Conservation (phyloP, 2,888 invertebrate species). For the Dendrolimus houi region DNA sequence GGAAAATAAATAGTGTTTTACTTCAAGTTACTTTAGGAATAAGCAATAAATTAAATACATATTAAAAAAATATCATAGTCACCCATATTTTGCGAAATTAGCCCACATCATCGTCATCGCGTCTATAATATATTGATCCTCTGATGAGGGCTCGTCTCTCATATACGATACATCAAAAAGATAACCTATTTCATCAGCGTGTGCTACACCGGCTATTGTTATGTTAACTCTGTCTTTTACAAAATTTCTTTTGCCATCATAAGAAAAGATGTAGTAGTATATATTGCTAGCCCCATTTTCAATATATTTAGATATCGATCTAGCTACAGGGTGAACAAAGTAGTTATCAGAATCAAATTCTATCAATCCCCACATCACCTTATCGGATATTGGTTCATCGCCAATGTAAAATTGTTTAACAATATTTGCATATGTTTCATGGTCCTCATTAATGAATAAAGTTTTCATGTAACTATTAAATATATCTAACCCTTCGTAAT, state of each 20-base stretch:
- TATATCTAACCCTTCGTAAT: constrained; percentile 11
- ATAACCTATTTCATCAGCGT: constrained; percentile 37
- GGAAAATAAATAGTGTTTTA: constrained; percentile 9
- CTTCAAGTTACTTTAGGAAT: no score
- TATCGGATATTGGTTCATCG: constrained; percentile 23
- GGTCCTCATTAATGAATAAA: constrained; percentile 22
- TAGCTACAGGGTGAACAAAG: constrained; percentile 24
- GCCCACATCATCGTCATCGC: constrained; percentile 36
- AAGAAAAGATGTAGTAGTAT: constrained; percentile 40
- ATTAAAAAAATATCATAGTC: constrained; percentile 5
- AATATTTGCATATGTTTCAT: constrained; percentile 19
- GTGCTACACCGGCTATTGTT: constrained; percentile 24
- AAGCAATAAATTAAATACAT: neutral
- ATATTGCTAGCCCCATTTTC: constrained; percentile 23
- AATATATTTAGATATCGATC: constrained; percentile 29
- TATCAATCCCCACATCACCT: constrained; percentile 16
- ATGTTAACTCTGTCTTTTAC: constrained; percentile 23
- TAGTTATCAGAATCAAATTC: constrained; percentile 35
- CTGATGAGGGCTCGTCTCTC: constrained; percentile 15
- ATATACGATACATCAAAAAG: constrained; percentile 30
- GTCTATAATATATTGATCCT: constrained; percentile 32
- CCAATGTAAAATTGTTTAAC: constrained; percentile 42
- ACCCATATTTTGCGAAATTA: constrained; percentile 41
- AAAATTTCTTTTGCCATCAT: constrained; percentile 37
- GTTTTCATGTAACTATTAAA: constrained; percentile 14